Conservation (phyloP, 2,113 vertebrate genomes). For the Fregata magnificens region DNA sequence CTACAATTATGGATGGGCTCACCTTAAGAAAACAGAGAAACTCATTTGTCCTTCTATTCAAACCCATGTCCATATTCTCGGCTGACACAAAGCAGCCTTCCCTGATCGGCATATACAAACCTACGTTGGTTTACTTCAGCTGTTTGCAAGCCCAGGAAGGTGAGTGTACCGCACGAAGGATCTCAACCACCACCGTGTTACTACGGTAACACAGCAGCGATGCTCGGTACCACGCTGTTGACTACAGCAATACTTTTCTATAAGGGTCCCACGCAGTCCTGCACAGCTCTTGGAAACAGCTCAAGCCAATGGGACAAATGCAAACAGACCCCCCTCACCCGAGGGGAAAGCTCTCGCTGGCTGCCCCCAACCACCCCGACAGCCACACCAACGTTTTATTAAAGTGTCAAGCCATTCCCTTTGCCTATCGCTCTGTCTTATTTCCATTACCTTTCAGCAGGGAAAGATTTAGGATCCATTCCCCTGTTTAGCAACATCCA, state of each 20-base stretch:
- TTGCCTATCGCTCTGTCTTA: not conserved
- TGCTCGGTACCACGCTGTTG: not conserved
- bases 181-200: not conserved
- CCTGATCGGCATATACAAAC: fast-evolving
- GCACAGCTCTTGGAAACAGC: not conserved
- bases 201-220: not conserved
- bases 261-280: not conserved
- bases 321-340: not conserved
- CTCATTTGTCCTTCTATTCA: constrained; percentile 22
- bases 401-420: not conserved
- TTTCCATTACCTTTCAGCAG: constrained; percentile 22
- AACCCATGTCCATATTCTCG: not conserved
- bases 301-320: not conserved
- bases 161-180: not conserved
- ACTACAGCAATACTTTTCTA: not conserved
- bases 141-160: not conserved
- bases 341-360: not conserved
- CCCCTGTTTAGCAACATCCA: constrained; percentile 23
- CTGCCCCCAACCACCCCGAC: not conserved
- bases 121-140: not conserved
- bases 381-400: not conserved
- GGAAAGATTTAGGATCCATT: constrained; percentile 47
- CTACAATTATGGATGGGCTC: not conserved
- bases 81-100: not conserved
- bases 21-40: constrained; percentile 27